phyloP scores from a whole-genome alignment of 2,797 vertebrate genomes.

The Taeniopygia guttata region DNA sequence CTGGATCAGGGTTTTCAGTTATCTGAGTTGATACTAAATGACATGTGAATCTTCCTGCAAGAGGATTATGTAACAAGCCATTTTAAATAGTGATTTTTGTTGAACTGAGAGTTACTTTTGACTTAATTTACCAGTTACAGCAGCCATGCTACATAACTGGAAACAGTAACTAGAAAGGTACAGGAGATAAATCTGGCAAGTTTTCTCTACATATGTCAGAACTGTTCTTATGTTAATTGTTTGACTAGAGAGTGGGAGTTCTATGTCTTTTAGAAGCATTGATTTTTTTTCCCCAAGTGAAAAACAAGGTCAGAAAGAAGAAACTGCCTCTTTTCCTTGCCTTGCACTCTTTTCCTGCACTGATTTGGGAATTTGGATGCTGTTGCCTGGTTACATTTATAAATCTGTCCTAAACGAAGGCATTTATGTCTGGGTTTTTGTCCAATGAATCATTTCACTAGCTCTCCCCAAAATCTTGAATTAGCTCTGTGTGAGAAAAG shows the following conservation, averaged over 20 bases:
- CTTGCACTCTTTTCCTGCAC: neutral
- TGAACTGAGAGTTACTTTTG: neutral
- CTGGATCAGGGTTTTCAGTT: neutral
- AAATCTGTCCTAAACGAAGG: neutral
- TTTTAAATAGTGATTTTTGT: neutral
- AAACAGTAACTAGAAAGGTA: slow-evolving; percentile 31
- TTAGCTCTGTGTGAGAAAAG: neutral
- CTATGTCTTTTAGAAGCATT: neutral
- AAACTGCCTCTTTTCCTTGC: neutral
- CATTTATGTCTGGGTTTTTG: neutral
- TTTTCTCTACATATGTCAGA: slow-evolving; percentile 3
- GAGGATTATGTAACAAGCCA: neutral
- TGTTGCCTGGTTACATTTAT: neutral
- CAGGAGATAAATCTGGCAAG: slow-evolving; percentile 9
- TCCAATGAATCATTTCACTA: neutral
- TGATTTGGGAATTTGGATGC: neutral
- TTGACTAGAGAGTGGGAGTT: slow-evolving; percentile 6
- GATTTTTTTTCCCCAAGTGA: neutral
- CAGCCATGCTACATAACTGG: neutral
- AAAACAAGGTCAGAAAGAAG: slow-evolving; percentile 14
- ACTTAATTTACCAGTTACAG: neutral
- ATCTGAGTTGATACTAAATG: neutral
- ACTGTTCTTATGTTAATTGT: neutral
- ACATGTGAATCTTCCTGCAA: neutral
- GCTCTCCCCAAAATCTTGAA: neutral